These are phyloP conservation scores for Apostichopus californicus DNA, from an alignment of 35 echinoderm and acorn worm genomes.

Conservation along the genomic window DNA sequence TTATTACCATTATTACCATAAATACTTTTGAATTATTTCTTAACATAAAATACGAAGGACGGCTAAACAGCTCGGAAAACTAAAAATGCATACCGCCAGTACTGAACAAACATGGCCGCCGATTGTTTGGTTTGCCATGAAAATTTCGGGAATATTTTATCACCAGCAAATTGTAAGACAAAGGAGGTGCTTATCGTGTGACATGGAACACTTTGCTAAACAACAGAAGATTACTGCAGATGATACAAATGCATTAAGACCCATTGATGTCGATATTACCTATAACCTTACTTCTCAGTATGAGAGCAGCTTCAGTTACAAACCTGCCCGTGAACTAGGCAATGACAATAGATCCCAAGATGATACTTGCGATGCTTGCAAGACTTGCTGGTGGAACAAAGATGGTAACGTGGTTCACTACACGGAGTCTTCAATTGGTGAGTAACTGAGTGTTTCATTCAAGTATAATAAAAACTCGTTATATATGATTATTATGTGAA, in stretches of 20 bases:
- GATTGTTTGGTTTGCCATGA: conserved; percentile 8
- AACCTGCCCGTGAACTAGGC: too few species aligned
- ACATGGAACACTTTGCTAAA: conserved; percentile 14
- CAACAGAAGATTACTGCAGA: neutral
- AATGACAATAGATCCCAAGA: neutral
- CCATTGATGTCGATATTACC: neutral
- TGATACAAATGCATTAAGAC: neutral
- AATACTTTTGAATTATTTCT: neutral
- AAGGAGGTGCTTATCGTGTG: conserved; percentile 13
- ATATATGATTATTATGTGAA: too few species aligned
- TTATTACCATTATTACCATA: too few species aligned
- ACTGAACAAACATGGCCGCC: neutral
- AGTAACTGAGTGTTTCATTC: neutral
- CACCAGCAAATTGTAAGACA: neutral
- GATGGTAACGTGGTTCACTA: neutral
- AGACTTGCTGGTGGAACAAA: conserved; percentile 30
- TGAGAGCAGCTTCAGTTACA: neutral
- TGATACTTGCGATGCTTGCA: neutral
- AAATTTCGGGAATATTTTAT: conserved; percentile 26
- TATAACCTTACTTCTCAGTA: neutral
- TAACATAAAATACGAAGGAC: neutral
- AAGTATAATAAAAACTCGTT: too few species aligned
- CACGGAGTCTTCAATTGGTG: conserved; percentile 24
- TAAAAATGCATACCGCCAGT: neutral
- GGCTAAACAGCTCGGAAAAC: neutral